Percentiles rank a stretch among this genome's conserved stretches.
Evolutionary conservation across 2,113 vertebrate genomes (phyloP).

Genomic region (Rhadina sibilatrix): DNA sequence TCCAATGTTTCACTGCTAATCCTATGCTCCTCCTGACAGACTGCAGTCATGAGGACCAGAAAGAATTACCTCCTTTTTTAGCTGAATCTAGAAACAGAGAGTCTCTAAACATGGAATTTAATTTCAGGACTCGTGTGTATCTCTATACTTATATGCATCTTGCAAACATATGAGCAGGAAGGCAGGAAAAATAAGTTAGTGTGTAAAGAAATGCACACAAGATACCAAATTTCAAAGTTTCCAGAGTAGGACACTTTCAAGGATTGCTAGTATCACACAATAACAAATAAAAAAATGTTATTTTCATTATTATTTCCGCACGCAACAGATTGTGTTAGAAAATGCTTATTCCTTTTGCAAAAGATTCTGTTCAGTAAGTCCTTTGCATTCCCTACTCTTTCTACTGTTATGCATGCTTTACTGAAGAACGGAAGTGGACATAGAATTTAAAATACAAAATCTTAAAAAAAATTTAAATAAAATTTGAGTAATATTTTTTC

Average conservation of each 20-base stretch:
- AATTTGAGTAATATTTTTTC: not conserved
- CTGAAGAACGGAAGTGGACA: not conserved
- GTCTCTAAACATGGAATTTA: not conserved
- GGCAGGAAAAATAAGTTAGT: not conserved
- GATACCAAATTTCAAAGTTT: not conserved
- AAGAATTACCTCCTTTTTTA: not conserved
- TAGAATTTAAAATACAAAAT: not conserved
- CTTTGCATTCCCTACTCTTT: not conserved
- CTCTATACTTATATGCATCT: not conserved
- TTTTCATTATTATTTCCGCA: not conserved
- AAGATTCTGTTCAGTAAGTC: not conserved
- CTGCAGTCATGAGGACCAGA: not conserved
- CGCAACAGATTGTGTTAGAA: not conserved
- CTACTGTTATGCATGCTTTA: not conserved
- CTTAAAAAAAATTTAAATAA: not conserved
- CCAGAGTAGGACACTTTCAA: not conserved
- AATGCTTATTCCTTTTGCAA: not conserved
- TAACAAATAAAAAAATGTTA: not conserved
- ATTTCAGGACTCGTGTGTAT: not conserved
- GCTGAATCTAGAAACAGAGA: not conserved
- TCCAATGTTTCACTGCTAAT: not conserved
- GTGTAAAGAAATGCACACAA: not conserved
- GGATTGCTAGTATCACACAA: not conserved
- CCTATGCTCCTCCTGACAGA: not conserved
- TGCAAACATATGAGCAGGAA: not conserved